These are phyloP conservation scores for Gryllus bimaculatus DNA, from an alignment of 1,140 invertebrate genomes.

Conservation along the genomic window DNA sequence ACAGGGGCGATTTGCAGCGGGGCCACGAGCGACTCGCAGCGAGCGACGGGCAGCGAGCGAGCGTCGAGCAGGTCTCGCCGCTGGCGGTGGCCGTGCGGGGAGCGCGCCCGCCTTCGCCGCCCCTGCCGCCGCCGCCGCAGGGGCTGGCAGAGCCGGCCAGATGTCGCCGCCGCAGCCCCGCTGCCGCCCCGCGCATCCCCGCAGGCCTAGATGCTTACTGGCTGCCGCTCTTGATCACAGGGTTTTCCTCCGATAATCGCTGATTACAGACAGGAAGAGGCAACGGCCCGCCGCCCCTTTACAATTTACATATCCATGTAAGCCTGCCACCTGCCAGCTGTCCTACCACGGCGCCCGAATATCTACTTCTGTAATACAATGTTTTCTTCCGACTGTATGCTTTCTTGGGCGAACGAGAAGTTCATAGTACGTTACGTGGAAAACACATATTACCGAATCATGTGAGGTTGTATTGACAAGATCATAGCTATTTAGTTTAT, in stretches of 20 bases:
- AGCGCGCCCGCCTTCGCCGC: too few relatives aligned
- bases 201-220: not conserved
- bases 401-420: too few relatives aligned
- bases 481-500: too few relatives aligned
- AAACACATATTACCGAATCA: too few relatives aligned
- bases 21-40: too few relatives aligned
- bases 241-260: not conserved
- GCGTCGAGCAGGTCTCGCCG: too few relatives aligned
- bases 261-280: not conserved
- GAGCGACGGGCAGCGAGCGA: too few relatives aligned
- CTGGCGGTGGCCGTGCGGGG: too few relatives aligned
- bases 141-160: not conserved
- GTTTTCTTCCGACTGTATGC: not conserved
- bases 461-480: too few relatives aligned
- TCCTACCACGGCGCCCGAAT: not conserved
- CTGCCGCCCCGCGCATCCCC: too few relatives aligned
- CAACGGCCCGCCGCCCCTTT: not conserved
- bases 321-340: not conserved
- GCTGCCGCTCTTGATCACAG: not conserved
- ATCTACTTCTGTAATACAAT: not conserved
- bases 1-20: too few relatives aligned
- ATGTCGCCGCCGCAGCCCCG: not conserved
- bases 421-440: too few relatives aligned
- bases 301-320: constrained; percentile 1
- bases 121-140: not conserved